Evolutionary conservation across 2,113 vertebrate species (phyloP), one percentile per base, ranked within the genome.

Genomic region (Panthera uncia): DNA sequence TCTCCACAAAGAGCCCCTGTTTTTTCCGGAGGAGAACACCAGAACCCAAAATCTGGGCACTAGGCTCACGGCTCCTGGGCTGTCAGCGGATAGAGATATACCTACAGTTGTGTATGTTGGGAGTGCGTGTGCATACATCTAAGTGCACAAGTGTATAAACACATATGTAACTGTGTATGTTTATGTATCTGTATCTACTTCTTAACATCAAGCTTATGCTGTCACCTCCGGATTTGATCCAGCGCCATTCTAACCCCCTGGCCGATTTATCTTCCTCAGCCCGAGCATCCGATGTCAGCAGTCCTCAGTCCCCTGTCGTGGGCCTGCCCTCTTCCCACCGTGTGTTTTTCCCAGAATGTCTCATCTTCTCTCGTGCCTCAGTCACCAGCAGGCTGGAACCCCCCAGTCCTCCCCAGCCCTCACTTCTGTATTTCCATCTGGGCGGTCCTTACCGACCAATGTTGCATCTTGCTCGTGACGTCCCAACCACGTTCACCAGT

Each of bases 351-450:
- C 31, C n/a, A 57, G 38, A 48, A 66, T 31, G 2, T 27, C 45
- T 73, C 18, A 6, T 66, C 50, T 85, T 61, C 71, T 79, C 65
- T 83, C 5, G 0, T n/a, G 38, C 38, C 65, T 55, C 41, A 2
- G 6, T 92, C 38, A 10, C 50, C 25, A 55, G 15, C 16, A 29
- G 4, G 4, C 29, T 21, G 13, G 31, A 38, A 23, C 48, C 78
- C 19, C 57, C 48, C 16, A 0, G 33, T 4, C 29, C 5, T 41
- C 15, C 14, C 12, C 27, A 31, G 61, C 14, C 23, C 57, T 21
- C 3, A 13, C 25, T 29, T 38, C 65, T 21, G 21, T 11, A 5
- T 41, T n/a, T 27, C 71, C 21, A 0, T 48, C 66, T 0, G 0
- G 11, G 25, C 9, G 0, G 36, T 41, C 74, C 66, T 79, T 36